These are phyloP conservation scores for Labrus mixtus DNA, from an alignment of 2,113 vertebrate genomes.

Conservation along the genomic window DNA sequence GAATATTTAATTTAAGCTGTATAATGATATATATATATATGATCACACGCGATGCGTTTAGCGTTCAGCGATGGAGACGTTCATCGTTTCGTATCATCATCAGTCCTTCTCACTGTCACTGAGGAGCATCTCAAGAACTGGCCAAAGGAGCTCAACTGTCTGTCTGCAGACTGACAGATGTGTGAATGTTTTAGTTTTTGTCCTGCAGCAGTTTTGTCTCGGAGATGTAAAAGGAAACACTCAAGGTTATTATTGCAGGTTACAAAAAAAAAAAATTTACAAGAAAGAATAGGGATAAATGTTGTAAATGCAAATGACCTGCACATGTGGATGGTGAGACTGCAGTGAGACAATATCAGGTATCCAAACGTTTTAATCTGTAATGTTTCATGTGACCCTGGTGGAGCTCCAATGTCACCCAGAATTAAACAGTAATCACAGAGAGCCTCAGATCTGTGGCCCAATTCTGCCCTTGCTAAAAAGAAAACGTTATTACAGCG, in stretches of 20 bases:
- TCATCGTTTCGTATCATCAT: background rate
- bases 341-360: background rate
- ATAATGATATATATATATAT: no score
- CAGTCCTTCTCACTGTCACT: background rate
- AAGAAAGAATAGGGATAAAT: background rate
- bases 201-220: background rate
- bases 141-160: conserved; percentile 25
- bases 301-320: background rate
- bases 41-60: conserved; percentile 7
- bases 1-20: background rate
- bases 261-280: background rate
- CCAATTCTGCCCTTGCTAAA: conserved; percentile 36
- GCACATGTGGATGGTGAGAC: background rate
- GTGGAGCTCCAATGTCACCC: conserved; percentile 12
- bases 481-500: conserved; percentile 32
- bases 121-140: conserved; percentile 4
- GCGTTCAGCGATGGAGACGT: background rate
- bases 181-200: background rate
- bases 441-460: conserved; percentile 34
- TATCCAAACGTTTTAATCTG: background rate
- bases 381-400: conserved; percentile 3
- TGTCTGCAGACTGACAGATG: background rate
- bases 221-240: conserved; percentile 15
- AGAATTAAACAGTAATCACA: conserved; percentile 55
- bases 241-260: conserved; percentile 22